A percentile compares a stretch with the other conserved stretches of the same genome.
phyloP scores from a whole-genome alignment of 2,113 vertebrate species.

The Megaceryle torquata region DNA sequence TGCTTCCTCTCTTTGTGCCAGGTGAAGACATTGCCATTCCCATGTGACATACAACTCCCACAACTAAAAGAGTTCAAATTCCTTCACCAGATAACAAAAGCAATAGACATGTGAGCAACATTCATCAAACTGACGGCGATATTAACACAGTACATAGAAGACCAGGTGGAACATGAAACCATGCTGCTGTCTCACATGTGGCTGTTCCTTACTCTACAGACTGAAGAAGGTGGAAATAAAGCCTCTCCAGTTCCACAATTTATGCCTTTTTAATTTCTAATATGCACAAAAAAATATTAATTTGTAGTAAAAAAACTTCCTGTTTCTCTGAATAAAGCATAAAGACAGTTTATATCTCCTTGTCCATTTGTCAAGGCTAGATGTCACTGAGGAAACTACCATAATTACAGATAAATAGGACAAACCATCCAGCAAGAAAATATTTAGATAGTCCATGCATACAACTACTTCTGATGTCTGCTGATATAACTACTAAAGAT shows the following conservation, averaged over 20 bases:
- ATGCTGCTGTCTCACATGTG: background rate
- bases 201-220: background rate
- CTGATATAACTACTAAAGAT: background rate
- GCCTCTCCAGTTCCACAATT: background rate
- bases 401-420: background rate
- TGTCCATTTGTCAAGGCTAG: background rate
- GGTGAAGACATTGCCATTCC: background rate
- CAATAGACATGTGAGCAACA: background rate
- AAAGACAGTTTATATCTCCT: background rate
- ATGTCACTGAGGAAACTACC: background rate
- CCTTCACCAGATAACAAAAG: background rate
- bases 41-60: background rate
- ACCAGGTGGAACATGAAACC: background rate
- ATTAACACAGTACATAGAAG: background rate
- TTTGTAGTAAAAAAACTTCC: background rate
- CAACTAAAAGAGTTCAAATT: background rate
- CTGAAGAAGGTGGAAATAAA: slow-evolving; percentile 4
- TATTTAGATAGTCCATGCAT: background rate
- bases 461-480: background rate
- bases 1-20: slow-evolving; percentile 14
- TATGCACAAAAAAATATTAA: background rate
- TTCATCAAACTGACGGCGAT: background rate
- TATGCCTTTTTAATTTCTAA: background rate
- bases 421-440: background rate
- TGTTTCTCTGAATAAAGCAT: slow-evolving; percentile 39